These are phyloP conservation scores for Drosophila neutralis DNA, from an alignment of 2,888 invertebrate genomes.

Conservation along the genomic window DNA sequence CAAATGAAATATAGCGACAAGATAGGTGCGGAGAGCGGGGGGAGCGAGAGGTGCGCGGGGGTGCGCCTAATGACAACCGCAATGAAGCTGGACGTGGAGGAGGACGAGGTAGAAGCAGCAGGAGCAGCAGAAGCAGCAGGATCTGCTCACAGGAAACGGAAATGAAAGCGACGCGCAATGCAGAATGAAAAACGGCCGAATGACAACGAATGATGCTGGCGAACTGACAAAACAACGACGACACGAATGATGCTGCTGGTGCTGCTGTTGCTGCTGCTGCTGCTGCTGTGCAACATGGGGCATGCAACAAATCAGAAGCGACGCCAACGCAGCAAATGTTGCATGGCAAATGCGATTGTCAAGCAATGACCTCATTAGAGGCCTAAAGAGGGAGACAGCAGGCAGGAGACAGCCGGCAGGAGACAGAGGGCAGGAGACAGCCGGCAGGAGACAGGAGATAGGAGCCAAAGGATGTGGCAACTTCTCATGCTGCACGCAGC, in stretches of 20 bases:
- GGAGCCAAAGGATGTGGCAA: slow-evolving; percentile 29
- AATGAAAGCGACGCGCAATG: slow-evolving; percentile 70
- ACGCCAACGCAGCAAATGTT: slow-evolving; percentile 58
- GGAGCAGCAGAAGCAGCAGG: neutral
- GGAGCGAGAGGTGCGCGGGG: slow-evolving; percentile 5
- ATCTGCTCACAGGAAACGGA: slow-evolving; percentile 61
- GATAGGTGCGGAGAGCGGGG: neutral
- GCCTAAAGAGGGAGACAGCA: slow-evolving; percentile 15
- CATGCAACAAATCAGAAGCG: slow-evolving; percentile 68
- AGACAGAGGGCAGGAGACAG: slow-evolving; percentile 16
- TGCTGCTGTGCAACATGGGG: slow-evolving; percentile 23
- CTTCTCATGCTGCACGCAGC: slow-evolving; percentile 25
- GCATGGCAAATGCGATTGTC: slow-evolving; percentile 82
- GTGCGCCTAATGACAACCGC: slow-evolving; percentile 70
- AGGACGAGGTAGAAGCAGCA: neutral
- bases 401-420: slow-evolving; percentile 14
- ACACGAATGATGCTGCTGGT: slow-evolving; percentile 20
- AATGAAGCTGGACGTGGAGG: slow-evolving; percentile 44
- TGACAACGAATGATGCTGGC: slow-evolving; percentile 49
- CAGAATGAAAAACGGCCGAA: slow-evolving; percentile 59
- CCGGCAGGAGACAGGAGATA: neutral
- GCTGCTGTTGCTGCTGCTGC: slow-evolving; percentile 24
- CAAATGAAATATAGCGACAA: slow-evolving; percentile 67
- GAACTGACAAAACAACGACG: slow-evolving; percentile 21
- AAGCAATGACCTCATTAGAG: slow-evolving; percentile 83